phyloP scores from a whole-genome alignment of 2,797 vertebrate species.

The Siniperca undulata region DNA sequence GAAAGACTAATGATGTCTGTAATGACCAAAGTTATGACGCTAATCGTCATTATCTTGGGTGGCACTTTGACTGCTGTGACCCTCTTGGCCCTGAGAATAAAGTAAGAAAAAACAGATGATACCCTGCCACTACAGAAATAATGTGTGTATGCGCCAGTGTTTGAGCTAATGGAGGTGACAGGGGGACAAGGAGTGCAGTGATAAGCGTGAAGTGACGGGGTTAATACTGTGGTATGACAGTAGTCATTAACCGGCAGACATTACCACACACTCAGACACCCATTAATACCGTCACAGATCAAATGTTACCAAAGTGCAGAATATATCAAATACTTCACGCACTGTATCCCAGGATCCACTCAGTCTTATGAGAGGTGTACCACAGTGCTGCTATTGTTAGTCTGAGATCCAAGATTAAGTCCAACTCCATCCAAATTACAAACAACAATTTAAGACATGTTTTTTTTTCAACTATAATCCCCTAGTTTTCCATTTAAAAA shows the following conservation, averaged over 20 bases:
- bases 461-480: background rate
- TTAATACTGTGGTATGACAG: constrained; percentile 64
- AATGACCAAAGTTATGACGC: constrained; percentile 67
- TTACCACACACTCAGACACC: constrained; percentile 59
- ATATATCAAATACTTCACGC: constrained; percentile 39
- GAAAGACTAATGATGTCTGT: constrained; percentile 75
- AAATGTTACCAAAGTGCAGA: constrained; percentile 54
- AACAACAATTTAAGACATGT: background rate
- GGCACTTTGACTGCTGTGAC: constrained; percentile 52
- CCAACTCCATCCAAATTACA: background rate
- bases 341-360: background rate
- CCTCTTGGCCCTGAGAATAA: constrained; percentile 30
- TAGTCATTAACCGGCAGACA: constrained; percentile 67
- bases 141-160: constrained; percentile 16
- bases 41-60: constrained; percentile 61
- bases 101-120: constrained; percentile 31
- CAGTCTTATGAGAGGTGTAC: background rate
- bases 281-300: constrained; percentile 64
- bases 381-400: background rate
- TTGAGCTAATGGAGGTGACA: constrained; percentile 56
- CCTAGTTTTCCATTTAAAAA: background rate
- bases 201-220: constrained; percentile 69
- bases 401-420: background rate
- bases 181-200: constrained; percentile 37
- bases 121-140: constrained; percentile 13